A percentile compares a stretch with the other conserved stretches of the same genome.
These are phyloP conservation scores for Macaria liturata DNA, from an alignment of 2,888 invertebrate species.

Conservation along the genomic window DNA sequence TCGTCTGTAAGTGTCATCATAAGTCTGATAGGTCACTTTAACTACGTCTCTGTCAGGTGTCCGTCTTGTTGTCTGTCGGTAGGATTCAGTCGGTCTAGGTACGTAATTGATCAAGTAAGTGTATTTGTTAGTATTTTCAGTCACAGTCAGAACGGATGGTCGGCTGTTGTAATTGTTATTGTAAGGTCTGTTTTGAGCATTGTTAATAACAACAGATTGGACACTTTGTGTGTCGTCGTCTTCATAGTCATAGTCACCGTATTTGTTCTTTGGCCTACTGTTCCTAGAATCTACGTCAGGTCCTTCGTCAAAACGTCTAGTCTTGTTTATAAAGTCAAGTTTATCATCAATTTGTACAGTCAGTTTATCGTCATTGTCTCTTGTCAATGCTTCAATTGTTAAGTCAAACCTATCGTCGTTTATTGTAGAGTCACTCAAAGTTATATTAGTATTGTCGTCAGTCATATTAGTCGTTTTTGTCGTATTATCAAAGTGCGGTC, in stretches of 20 bases:
- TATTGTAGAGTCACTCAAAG: conserved; percentile 29
- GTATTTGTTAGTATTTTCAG: conserved; percentile 76
- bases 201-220: conserved; percentile 71
- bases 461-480: conserved; percentile 39
- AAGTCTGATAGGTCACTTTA: conserved; percentile 76
- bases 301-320: conserved; percentile 60
- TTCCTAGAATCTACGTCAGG: conserved; percentile 46
- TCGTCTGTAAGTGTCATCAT: conserved; percentile 74
- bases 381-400: conserved; percentile 37
- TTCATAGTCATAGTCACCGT: conserved; percentile 59
- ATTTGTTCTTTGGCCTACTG: conserved; percentile 49
- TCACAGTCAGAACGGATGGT: conserved; percentile 72
- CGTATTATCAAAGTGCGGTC: conserved; percentile 22
- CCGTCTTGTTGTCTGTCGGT: conserved; percentile 68
- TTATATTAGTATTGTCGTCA: conserved; percentile 48
- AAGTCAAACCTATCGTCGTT: conserved; percentile 43
- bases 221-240: conserved; percentile 67
- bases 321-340: conserved; percentile 82
- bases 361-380: conserved; percentile 34
- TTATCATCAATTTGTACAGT: conserved; percentile 80
- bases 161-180: conserved; percentile 38
- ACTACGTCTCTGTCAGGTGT: conserved; percentile 68
- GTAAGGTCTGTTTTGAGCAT: conserved; percentile 68
- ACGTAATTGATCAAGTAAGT: conserved; percentile 80
- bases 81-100: conserved; percentile 76